Percentiles rank a stretch among this genome's conserved stretches.
Conservation (phyloP, 1,140 invertebrate species). For the Fopius arisanus region DNA sequence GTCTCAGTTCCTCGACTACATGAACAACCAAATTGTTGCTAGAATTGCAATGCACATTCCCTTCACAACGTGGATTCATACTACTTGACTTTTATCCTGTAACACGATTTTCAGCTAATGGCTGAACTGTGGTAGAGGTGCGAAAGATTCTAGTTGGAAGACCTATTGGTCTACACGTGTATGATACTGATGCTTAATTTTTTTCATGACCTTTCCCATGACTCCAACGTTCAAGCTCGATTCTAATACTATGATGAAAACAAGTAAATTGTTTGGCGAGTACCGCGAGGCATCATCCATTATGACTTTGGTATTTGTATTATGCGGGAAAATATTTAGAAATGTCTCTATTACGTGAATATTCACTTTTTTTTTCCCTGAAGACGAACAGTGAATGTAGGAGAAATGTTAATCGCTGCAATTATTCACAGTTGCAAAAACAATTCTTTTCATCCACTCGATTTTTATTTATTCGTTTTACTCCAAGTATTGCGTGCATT, state of each 20-base stretch:
- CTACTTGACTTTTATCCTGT: not conserved
- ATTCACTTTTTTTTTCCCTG: not conserved
- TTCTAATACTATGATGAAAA: conserved; percentile 10
- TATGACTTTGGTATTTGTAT: conserved; percentile 6
- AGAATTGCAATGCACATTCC: not conserved
- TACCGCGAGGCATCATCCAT: conserved; percentile 5
- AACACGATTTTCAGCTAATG: conserved; percentile 4
- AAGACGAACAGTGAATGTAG: not conserved
- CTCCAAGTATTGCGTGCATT: not conserved
- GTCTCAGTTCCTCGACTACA: not conserved
- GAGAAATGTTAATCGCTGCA: not conserved
- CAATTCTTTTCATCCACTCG: not conserved
- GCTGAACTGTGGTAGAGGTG: not conserved
- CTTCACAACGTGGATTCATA: not conserved
- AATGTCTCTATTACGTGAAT: conserved; percentile 8
- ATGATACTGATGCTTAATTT: conserved; percentile 30
- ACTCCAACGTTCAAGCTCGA: conserved; percentile 17
- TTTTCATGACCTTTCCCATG: conserved; percentile 55
- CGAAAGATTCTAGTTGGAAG: not conserved
- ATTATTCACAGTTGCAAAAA: not conserved
- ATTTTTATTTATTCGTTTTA: not conserved
- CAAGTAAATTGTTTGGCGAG: conserved; percentile 6
- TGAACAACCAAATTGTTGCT: not conserved
- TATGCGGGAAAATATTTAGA: not conserved
- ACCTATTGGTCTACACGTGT: conserved; percentile 19